These are phyloP conservation scores for Morpho helenor DNA, from an alignment of 2,888 invertebrate species.

Conservation along the genomic window DNA sequence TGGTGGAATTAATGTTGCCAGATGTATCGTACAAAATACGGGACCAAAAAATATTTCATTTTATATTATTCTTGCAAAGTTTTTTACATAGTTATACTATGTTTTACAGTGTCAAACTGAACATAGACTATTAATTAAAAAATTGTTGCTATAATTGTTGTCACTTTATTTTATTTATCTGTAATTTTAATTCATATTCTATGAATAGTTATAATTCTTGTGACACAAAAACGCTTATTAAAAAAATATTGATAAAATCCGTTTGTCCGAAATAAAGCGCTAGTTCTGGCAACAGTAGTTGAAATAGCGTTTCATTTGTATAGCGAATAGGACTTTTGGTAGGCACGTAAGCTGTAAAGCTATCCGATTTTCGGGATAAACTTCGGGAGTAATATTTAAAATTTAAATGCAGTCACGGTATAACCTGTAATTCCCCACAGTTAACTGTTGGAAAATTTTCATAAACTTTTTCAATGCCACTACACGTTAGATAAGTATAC, in stretches of 20 bases:
- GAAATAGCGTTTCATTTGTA: conserved; percentile 17
- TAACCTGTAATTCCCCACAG: conserved; percentile 6
- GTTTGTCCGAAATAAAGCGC: not conserved
- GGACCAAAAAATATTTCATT: not conserved
- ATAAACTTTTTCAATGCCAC: no score
- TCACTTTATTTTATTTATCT: no score
- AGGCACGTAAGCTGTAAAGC: conserved; percentile 17
- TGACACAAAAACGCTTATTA: not conserved
- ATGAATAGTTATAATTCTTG: no score
- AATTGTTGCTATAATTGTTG: no score
- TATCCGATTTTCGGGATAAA: conserved; percentile 19
- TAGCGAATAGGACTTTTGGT: conserved; percentile 15
- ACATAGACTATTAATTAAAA: no score
- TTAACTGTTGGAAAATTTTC: no score
- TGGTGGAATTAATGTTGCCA: conserved; percentile 10
- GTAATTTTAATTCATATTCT: no score
- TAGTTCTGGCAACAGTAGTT: not conserved
- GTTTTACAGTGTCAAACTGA: no score
- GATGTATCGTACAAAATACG: not conserved
- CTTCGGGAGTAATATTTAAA: conserved; percentile 5
- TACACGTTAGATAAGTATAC: no score
- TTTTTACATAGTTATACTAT: no score
- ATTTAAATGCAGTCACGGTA: conserved; percentile 5
- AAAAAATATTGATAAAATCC: not conserved
- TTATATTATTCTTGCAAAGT: not conserved